Evolutionary conservation across 2,113 vertebrate species (phyloP).

Genomic region (Serilophus lunatus): DNA sequence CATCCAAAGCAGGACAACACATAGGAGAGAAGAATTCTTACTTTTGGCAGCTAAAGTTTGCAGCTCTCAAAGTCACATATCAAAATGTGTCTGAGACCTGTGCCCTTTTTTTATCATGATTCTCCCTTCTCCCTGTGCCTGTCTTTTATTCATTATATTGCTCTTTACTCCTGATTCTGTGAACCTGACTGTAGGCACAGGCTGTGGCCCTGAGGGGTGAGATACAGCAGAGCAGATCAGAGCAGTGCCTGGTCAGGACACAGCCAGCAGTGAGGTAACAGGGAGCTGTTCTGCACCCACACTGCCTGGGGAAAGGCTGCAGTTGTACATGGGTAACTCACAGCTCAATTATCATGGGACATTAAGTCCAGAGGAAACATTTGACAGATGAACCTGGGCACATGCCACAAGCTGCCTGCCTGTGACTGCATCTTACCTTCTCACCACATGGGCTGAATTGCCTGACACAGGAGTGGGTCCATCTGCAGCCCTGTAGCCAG

Average conservation of each 20-base stretch:
- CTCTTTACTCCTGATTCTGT: neutral
- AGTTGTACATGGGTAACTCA: rapidly evolving
- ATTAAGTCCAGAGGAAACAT: neutral
- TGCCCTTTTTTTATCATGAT: neutral
- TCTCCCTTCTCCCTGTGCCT: neutral
- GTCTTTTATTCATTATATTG: neutral
- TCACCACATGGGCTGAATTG: neutral
- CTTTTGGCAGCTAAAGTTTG: neutral
- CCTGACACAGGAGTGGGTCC: neutral
- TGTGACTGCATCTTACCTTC: neutral
- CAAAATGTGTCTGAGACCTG: neutral
- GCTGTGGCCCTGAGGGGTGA: neutral
- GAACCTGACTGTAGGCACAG: neutral
- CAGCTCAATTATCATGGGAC: neutral
- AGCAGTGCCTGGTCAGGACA: neutral
- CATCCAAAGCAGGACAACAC: neutral
- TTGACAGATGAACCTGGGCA: neutral
- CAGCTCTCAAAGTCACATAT: neutral
- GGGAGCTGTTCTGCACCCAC: neutral
- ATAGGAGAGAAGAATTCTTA: neutral
- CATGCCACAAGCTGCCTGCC: neutral
- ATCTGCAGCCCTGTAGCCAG: neutral
- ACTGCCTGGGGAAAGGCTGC: neutral
- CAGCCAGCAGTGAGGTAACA: neutral
- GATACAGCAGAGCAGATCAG: neutral